phyloP scores from a whole-genome alignment of 2,797 vertebrate species.

The Thalassophryne amazonica region DNA sequence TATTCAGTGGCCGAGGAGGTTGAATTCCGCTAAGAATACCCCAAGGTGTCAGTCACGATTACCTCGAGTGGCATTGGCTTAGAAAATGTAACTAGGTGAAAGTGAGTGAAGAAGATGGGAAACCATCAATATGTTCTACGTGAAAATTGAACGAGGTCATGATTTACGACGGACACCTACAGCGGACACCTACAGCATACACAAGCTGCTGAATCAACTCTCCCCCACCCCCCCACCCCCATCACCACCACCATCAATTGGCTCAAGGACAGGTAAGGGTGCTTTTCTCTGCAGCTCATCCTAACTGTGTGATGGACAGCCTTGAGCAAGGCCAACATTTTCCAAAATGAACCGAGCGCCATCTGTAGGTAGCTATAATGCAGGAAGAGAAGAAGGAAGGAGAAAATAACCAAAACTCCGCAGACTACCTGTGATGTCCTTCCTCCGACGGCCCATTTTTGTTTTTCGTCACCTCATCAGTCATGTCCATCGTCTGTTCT shows the following conservation, averaged over 20 bases:
- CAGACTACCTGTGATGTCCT: slow-evolving; percentile 34
- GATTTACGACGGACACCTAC: slow-evolving; percentile 70
- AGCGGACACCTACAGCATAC: slow-evolving; percentile 39
- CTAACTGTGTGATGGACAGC: slow-evolving; percentile 62
- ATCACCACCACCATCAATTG: slow-evolving; percentile 25
- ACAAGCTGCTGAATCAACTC: slow-evolving; percentile 76
- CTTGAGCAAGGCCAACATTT: background rate
- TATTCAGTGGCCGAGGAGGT: slow-evolving; percentile 58
- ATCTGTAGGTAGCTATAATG: slow-evolving; percentile 51
- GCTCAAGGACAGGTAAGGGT: slow-evolving; percentile 78
- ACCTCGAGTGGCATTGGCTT: slow-evolving; percentile 61
- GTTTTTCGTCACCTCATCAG: slow-evolving; percentile 54
- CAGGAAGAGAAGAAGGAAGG: background rate
- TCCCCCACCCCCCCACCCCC: slow-evolving; percentile 9
- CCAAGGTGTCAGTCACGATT: slow-evolving; percentile 71
- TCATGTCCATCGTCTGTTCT: slow-evolving; percentile 46
- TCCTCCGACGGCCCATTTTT: slow-evolving; percentile 24
- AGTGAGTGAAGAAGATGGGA: slow-evolving; percentile 72
- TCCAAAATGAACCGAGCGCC: slow-evolving; percentile 68
- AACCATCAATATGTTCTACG: slow-evolving; percentile 75
- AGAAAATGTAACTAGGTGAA: slow-evolving; percentile 67
- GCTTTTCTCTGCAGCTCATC: slow-evolving; percentile 64
- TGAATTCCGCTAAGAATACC: slow-evolving; percentile 57
- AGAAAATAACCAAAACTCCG: slow-evolving; percentile 8
- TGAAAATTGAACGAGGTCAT: slow-evolving; percentile 77